These are phyloP conservation scores for Lithophane ornitopus DNA, from an alignment of 2,888 invertebrate genomes.

Conservation along the genomic window DNA sequence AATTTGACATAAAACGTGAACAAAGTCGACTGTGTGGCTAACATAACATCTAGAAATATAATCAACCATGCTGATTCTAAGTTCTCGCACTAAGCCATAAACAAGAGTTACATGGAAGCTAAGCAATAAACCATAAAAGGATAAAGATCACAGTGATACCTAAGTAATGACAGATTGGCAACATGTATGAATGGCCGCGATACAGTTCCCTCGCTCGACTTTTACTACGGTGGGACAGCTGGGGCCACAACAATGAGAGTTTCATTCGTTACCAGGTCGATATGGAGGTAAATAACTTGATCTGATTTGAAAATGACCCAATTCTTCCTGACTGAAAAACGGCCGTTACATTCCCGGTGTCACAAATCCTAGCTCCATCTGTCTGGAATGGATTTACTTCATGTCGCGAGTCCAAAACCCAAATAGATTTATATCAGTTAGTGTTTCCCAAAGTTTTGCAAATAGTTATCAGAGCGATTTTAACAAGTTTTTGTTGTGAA, in stretches of 20 bases:
- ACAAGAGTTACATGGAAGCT: background rate
- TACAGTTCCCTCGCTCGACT: slow-evolving; percentile 61
- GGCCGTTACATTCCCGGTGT: background rate
- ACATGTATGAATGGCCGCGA: slow-evolving; percentile 43
- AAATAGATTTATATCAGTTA: background rate
- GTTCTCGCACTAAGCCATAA: background rate
- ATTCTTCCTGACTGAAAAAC: background rate
- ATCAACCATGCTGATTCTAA: background rate
- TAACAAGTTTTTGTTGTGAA: slow-evolving; percentile 4
- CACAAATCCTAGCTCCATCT: background rate
- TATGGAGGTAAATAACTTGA: slow-evolving; percentile 18
- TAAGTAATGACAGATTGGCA: slow-evolving; percentile 42
- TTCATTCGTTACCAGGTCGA: slow-evolving; percentile 33
- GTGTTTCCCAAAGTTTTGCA: slow-evolving; percentile 10
- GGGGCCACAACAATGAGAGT: slow-evolving; percentile 29
- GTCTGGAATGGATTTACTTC: background rate
- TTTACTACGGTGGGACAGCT: slow-evolving; percentile 45
- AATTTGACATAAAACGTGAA: background rate
- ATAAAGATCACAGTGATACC: slow-evolving; percentile 31
- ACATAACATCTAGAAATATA: background rate
- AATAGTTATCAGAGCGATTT: background rate
- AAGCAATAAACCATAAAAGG: slow-evolving; percentile 13
- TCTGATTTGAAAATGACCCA: slow-evolving; percentile 20
- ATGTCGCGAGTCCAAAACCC: background rate
- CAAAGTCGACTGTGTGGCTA: too few species aligned